Conservation (phyloP, 2,888 invertebrate species). For the Nephrocerus scutellatus region DNA sequence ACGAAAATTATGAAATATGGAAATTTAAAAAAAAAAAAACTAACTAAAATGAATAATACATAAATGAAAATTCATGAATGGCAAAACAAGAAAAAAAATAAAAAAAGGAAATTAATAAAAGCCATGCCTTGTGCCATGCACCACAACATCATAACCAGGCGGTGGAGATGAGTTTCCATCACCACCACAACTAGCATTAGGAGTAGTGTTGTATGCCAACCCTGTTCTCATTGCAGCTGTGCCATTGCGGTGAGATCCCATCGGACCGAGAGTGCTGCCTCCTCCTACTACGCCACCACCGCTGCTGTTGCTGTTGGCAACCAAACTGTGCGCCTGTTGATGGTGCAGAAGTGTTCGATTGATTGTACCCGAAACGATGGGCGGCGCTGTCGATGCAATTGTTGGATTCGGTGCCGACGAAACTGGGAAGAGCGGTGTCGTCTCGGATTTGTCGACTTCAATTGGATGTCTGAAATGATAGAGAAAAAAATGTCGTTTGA, state of each 20-base stretch:
- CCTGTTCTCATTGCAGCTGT: conserved; percentile 45
- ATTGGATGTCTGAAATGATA: conserved; percentile 31
- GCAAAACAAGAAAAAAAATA: conserved; percentile 6
- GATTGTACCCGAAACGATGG: conserved; percentile 41
- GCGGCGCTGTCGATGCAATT: conserved; percentile 42
- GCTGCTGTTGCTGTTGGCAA: conserved; percentile 25
- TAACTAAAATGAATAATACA: conserved; percentile 7
- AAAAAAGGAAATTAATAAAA: conserved; percentile 35
- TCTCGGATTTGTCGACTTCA: conserved; percentile 47
- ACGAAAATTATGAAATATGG: conserved; percentile 13
- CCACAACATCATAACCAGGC: conserved; percentile 49
- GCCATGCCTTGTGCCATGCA: conserved; percentile 51
- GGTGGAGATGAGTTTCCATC: conserved; percentile 45
- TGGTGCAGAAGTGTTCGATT: conserved; percentile 47
- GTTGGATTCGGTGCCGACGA: conserved; percentile 43
- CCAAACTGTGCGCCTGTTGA: conserved; percentile 38
- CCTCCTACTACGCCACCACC: conserved; percentile 26
- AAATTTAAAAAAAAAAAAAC: conserved; percentile 8
- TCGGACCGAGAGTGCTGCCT: conserved; percentile 30
- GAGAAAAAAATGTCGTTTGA: neutral
- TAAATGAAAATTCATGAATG: conserved; percentile 5
- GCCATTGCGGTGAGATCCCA: conserved; percentile 42
- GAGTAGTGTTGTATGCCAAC: conserved; percentile 42
- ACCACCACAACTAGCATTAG: conserved; percentile 34
- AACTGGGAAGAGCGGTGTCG: conserved; percentile 45